Conservation (phyloP, 2,113 vertebrate species). For the Erinaceus europaeus region DNA sequence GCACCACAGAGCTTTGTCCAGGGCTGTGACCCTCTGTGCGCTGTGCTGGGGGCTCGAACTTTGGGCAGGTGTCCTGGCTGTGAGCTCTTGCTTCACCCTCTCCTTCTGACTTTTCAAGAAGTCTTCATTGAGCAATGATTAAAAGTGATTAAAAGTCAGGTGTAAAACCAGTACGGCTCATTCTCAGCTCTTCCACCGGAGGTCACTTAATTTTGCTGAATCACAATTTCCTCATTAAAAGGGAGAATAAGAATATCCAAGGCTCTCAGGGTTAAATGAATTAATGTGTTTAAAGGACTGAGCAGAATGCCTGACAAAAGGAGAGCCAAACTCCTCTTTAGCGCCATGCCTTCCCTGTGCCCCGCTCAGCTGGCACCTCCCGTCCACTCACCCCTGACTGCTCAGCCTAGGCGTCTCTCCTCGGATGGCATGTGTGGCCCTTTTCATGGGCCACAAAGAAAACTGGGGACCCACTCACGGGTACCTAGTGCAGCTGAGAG, state of each 20-base stretch:
- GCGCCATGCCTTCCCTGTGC: too few relatives aligned
- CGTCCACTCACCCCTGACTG: neutral
- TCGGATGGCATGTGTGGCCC: neutral
- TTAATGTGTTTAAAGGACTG: neutral
- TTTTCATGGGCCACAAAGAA: too few relatives aligned
- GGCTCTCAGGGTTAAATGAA: neutral
- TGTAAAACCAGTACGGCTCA: neutral
- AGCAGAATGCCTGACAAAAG: neutral
- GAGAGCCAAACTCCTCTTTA: neutral
- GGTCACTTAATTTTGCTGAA: conserved; percentile 16
- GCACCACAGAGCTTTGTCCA: too few relatives aligned
- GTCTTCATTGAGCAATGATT: neutral
- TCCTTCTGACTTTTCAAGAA: neutral
- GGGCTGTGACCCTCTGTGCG: too few relatives aligned
- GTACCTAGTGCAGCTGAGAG: too few relatives aligned
- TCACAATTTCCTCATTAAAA: conserved; percentile 31
- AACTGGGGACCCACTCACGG: too few relatives aligned
- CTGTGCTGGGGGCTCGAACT: too few relatives aligned
- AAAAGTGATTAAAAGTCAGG: neutral
- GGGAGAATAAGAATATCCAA: neutral
- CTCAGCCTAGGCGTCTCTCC: too few relatives aligned
- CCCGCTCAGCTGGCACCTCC: neutral
- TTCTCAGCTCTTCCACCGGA: neutral
- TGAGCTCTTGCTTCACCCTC: too few relatives aligned
- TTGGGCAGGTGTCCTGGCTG: too few relatives aligned